Base-by-base conservation (phyloP, 2,888 invertebrate species). In the Rhyacophila evoluta region DNA sequence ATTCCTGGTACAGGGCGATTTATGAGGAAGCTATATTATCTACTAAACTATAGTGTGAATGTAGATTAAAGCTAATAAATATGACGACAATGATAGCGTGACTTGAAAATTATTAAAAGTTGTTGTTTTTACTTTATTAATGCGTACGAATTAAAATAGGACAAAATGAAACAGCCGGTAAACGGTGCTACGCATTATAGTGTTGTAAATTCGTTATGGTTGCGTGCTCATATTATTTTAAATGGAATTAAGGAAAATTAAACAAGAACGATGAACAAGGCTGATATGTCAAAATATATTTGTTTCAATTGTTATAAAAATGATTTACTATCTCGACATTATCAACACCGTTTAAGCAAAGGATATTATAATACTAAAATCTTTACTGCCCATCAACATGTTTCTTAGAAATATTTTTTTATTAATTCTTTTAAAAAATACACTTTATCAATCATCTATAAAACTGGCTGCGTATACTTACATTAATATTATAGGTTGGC, bases 211-310 rank as follows among this genome's bases (percentile, higher is more conserved):
- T 55, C 15, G 25, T 55, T 55, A 55, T 37, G 73, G 25, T 38
- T 25, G 41, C 37, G 73, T 37, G 38, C 27, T 73, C 15, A 38
- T 41, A 38, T 38, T 38, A 39, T 55, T 73, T 73, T 73, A 39
- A 74, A 74, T 41, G 29, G 67, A 74, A 55, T 74, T 55, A 74
- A 33, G 12, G 74, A 74, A 74, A 55, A 74, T 74, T 74, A 74
- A 55, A 67, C 67, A 67, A 41, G 36, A 37, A 10, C 41, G 74
- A 74, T 74, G 74, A 37, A 74, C 74, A 74, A 33, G 67, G 11
- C 72, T 72, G 72, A 72, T 72, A 72, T 15, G 72, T 37, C 72
- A 37, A 19, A 37, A 69, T 37, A 72, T 72, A 72, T 72, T 72
- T 72, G 72, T 72, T 72, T 72, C 36, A 36, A 72, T 37, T 72